Percentiles rank a stretch among this genome's conserved stretches.
phyloP scores from a whole-genome alignment of 2,113 vertebrate species.

The Peromyscus polionotus region DNA sequence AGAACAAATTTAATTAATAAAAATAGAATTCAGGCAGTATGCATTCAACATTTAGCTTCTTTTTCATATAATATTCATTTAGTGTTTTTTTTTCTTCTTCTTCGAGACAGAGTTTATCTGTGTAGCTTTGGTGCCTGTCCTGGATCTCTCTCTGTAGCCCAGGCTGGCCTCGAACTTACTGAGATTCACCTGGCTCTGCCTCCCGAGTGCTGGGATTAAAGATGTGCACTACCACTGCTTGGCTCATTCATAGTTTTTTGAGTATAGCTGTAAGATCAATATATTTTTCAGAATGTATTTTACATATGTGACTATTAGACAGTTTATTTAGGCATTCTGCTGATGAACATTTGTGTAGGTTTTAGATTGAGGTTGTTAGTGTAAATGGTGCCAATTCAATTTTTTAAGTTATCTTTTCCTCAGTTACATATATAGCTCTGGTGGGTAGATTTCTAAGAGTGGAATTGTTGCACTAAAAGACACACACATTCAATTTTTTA shows the following conservation, averaged over 20 bases:
- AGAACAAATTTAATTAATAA: background rate
- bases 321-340: background rate
- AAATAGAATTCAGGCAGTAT: background rate
- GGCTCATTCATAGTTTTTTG: background rate
- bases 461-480: background rate
- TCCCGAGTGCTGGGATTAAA: no score
- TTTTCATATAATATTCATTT: conserved; percentile 10
- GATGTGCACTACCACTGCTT: no score
- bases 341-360: background rate
- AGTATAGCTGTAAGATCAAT: background rate
- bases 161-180: no score
- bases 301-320: background rate
- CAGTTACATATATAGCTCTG: background rate
- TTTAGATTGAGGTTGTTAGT: background rate
- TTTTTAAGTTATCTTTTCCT: background rate
- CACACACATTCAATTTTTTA: background rate
- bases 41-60: background rate
- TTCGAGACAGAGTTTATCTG: no score
- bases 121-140: no score
- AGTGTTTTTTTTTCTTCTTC: no score
- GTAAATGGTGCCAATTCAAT: background rate
- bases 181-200: no score
- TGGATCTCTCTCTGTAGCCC: no score
- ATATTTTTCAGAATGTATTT: conserved; percentile 24
- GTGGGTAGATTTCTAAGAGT: background rate